Conservation (phyloP, 1,140 invertebrate genomes). For the Drosophila insularis region DNA sequence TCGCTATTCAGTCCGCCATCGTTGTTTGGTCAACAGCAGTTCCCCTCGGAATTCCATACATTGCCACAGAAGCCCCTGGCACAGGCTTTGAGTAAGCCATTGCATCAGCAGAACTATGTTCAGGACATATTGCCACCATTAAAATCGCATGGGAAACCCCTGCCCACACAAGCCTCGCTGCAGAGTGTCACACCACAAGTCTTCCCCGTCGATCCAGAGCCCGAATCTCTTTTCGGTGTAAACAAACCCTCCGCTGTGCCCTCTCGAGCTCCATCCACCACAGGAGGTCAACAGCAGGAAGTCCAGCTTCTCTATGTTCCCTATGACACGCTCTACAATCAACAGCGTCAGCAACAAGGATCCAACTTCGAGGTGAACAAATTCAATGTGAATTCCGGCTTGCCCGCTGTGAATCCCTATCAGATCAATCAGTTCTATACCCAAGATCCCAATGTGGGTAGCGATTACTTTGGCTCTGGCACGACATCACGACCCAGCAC, state of each 20-base stretch:
- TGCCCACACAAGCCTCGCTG: conserved; percentile 63
- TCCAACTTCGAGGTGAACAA: conserved; percentile 72
- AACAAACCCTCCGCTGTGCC: conserved; percentile 46
- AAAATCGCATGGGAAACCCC: conserved; percentile 53
- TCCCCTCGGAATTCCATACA: conserved; percentile 62
- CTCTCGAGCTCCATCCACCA: conserved; percentile 12
- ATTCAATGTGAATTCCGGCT: conserved; percentile 78
- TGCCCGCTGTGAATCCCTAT: conserved; percentile 68
- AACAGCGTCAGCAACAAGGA: conserved; percentile 72
- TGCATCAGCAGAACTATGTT: conserved; percentile 73
- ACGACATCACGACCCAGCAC: conserved; percentile 65
- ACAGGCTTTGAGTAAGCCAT: conserved; percentile 64
- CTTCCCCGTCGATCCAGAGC: conserved; percentile 64
- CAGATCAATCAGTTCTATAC: conserved; percentile 81
- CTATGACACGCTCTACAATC: conserved; percentile 88
- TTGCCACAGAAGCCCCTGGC: conserved; percentile 55
- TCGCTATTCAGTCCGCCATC: conserved; percentile 71
- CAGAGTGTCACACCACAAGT: conserved; percentile 76
- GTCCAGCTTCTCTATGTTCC: conserved; percentile 91
- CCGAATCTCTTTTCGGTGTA: conserved; percentile 49
- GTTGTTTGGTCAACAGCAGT: conserved; percentile 60
- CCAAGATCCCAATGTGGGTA: conserved; percentile 63
- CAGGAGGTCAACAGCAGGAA: conserved; percentile 84
- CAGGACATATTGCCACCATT: conserved; percentile 51
- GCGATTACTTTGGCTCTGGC: conserved; percentile 54